Conservation (phyloP, 2,888 invertebrate species). For the Xestia rhomboidea region DNA sequence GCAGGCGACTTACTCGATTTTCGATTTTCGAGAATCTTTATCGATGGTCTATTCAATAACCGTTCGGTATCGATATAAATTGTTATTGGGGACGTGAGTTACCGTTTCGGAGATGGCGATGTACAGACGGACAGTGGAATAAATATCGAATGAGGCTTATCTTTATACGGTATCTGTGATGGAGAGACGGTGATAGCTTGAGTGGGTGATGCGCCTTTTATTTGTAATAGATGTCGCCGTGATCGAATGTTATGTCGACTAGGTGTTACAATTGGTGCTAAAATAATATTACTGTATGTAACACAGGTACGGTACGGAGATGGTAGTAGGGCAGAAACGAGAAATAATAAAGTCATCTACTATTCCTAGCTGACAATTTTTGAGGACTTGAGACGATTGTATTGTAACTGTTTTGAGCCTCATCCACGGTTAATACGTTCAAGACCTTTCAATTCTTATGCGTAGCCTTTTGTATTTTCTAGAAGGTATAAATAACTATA, state of each 20-base stretch:
- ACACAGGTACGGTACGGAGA: constrained; percentile 26
- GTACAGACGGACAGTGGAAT: constrained; percentile 86
- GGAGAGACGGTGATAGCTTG: constrained; percentile 79
- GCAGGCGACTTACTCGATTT: constrained; percentile 67
- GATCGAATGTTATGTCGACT: constrained; percentile 49
- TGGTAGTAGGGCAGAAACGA: neutral
- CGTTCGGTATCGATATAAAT: constrained; percentile 86
- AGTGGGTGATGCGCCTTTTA: constrained; percentile 78
- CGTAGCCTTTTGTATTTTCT: neutral
- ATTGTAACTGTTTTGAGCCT: neutral
- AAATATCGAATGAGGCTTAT: constrained; percentile 85
- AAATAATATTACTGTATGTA: constrained; percentile 30
- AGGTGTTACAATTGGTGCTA: constrained; percentile 35
- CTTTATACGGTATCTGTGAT: constrained; percentile 82
- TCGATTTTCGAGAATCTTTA: constrained; percentile 80
- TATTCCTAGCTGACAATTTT: neutral
- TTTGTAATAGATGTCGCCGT: constrained; percentile 63
- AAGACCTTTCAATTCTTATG: neutral
- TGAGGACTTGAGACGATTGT: neutral
- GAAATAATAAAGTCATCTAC: constrained; percentile 24
- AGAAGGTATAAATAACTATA: neutral
- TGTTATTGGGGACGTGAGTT: constrained; percentile 88
- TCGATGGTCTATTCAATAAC: constrained; percentile 85
- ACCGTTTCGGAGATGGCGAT: constrained; percentile 85
- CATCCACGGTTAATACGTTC: too few species aligned